Base-by-base conservation (phyloP, 2,888 invertebrate genomes). In the Athrips mouffetella region DNA sequence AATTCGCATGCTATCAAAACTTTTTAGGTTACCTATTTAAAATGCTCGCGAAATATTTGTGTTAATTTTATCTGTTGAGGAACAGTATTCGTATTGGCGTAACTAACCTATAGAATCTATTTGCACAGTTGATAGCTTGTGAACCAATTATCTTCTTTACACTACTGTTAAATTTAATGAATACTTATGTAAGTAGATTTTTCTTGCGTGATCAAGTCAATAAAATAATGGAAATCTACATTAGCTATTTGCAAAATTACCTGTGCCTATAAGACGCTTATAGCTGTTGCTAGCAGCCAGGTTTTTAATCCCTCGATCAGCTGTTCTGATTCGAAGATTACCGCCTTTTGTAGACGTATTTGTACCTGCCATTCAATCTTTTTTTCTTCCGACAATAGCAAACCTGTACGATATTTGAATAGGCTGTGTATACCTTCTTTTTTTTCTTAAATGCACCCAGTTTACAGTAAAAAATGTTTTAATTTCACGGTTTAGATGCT, bases 351-450 rank as follows among this genome's bases (percentile, higher is more conserved):
- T 44, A 31, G 31, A 13, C 31, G 21, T 46, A 37, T 45, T 45
- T 33, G 35, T 45, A 46, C 45, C 45, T 35, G 45, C 45, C 27
- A 46, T 46, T 46, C 37, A 37, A 23, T 45, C 35, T 45, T 33
- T 45, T 45, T 45, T 45, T 35, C 45, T 33, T 29, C 16, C 25
- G 11, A 44, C 44, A 31, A 44, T 21, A 44, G n/a, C 23, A 18
- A 44, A 46, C 45, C 45, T 46, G 45, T n/a, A 11, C 18, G 2
- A 27, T 37, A 37, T 46, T 45, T 45, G 33, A 45, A 45, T 45
- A 45, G 33, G 45, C 30, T 21, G 23, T 45, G 21, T 45, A 13
- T 23, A 45, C 23, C 7, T 18, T n/a, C 3, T 42, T 42, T 11
- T 41, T 23, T 27, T 42, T 42, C 11, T 21, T 30, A n/a, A 3